Evolutionary conservation across 1,140 invertebrate species (phyloP).

Genomic region (Orchestia grillus): DNA sequence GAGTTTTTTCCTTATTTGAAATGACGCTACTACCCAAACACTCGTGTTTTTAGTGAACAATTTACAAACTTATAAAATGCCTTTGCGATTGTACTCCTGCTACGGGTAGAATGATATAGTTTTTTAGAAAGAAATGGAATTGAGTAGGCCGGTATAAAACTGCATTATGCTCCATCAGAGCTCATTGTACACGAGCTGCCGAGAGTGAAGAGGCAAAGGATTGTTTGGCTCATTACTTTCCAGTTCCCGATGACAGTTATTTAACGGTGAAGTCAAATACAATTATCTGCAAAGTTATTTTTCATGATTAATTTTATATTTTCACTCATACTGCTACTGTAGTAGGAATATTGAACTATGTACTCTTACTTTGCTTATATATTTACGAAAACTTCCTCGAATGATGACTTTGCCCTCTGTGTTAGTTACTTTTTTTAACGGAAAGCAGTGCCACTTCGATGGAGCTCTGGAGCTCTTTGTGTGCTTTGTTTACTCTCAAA

Average conservation of each 20-base stretch:
- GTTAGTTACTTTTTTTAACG: background rate
- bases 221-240: background rate
- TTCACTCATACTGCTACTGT: background rate
- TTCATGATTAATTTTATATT: background rate
- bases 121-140: background rate
- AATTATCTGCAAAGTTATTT: background rate
- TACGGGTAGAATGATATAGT: background rate
- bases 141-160: background rate
- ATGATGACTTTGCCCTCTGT: background rate
- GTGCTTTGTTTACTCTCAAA: background rate
- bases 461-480: background rate
- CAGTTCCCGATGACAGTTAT: background rate
- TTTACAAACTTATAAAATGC: background rate
- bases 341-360: background rate
- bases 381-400: background rate
- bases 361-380: background rate
- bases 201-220: background rate
- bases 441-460: background rate
- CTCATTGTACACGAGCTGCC: background rate
- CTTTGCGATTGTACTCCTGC: background rate
- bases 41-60: background rate
- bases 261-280: background rate
- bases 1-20: background rate
- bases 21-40: background rate
- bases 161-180: background rate